Evolutionary conservation across 2,888 invertebrate genomes (phyloP).

Genomic region (Sthenelais limicola): DNA sequence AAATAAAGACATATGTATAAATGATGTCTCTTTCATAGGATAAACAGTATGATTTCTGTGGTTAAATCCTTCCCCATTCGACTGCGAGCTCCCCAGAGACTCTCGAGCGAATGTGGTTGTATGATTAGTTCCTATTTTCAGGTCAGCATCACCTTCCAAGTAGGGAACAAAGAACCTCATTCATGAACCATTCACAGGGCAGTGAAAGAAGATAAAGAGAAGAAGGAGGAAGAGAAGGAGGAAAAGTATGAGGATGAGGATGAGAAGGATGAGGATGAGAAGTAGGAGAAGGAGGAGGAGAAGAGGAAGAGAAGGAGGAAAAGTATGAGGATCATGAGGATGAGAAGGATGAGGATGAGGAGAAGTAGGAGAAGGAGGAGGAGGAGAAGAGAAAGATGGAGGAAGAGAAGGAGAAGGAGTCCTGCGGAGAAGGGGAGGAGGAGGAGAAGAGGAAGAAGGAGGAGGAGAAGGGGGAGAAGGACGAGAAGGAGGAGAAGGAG

Average conservation of each 20-base stretch:
- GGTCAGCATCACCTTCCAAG: background rate
- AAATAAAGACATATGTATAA: too few species aligned
- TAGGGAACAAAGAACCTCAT: background rate
- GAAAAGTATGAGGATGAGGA: background rate
- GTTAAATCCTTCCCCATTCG: too few species aligned
- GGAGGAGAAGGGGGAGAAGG: too few species aligned
- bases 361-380: background rate
- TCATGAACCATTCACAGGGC: background rate
- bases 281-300: background rate
- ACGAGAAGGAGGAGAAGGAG: too few species aligned
- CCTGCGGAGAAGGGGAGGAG: too few species aligned
- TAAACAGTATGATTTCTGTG: too few species aligned
- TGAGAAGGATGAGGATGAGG: background rate
- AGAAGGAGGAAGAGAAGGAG: constrained; percentile 2
- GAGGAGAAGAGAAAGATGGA: background rate
- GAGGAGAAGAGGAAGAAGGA: too few species aligned
- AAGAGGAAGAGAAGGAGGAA: background rate
- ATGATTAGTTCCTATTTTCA: too few species aligned
- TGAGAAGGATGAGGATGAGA: background rate
- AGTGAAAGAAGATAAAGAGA: background rate
- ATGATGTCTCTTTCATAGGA: too few species aligned
- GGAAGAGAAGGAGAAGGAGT: too few species aligned
- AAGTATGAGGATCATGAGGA: background rate
- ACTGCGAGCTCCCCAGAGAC: too few species aligned
- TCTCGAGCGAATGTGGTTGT: too few species aligned